Evolutionary conservation across 2,113 vertebrate species (phyloP).

Genomic region (Astatoreochromis straeleni): DNA sequence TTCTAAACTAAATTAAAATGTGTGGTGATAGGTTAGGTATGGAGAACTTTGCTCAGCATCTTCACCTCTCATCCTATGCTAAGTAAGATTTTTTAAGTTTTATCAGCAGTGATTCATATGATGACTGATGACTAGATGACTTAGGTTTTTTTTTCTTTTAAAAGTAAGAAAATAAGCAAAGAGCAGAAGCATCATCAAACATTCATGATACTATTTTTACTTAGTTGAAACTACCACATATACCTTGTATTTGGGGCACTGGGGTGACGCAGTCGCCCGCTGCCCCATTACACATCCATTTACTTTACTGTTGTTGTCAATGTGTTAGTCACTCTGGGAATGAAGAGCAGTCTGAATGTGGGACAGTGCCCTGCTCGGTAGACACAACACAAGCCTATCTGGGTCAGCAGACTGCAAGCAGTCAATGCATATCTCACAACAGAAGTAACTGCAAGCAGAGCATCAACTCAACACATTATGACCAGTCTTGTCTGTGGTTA

Average conservation of each 20-base stretch:
- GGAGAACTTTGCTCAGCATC: not conserved
- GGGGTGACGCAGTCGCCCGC: not conserved
- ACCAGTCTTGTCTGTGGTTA: not conserved
- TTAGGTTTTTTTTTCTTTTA: not conserved
- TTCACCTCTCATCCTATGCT: not conserved
- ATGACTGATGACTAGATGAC: not conserved
- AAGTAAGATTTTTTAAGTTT: not conserved
- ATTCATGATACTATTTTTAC: not conserved
- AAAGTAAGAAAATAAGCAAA: not conserved
- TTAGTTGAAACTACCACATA: not conserved
- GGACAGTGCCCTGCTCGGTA: not conserved
- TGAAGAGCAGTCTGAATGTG: constrained; percentile 21
- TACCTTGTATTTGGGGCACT: constrained; percentile 2
- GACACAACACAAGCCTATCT: constrained; percentile 27
- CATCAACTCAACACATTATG: not conserved
- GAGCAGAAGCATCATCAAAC: not conserved
- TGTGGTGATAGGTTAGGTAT: not conserved
- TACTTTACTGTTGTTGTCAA: not conserved
- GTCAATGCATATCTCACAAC: not conserved
- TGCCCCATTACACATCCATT: constrained; percentile 2
- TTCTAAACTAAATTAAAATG: not conserved
- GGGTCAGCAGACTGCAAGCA: constrained; percentile 9
- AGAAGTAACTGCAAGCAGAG: not conserved
- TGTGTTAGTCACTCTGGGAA: not conserved
- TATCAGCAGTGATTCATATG: not conserved